Conservation (phyloP, 2,113 vertebrate genomes). For the Rattus rattus region DNA sequence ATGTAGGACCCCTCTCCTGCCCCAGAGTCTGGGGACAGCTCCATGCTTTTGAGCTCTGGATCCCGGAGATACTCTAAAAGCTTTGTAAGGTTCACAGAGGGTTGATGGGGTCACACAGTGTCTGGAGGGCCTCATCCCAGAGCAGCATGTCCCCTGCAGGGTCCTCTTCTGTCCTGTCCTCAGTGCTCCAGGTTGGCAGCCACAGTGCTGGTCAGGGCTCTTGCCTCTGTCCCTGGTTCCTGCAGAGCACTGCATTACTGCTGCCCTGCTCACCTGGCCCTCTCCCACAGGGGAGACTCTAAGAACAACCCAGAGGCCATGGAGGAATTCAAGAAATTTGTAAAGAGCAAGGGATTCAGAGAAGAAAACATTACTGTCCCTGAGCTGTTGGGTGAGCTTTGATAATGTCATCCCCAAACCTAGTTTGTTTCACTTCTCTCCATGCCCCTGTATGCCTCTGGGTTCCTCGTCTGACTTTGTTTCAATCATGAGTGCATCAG, state of each 20-base stretch:
- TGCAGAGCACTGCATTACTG: background rate
- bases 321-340: constrained; percentile 17
- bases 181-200: too few relatives aligned
- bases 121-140: too few relatives aligned
- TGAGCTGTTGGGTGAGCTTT: background rate
- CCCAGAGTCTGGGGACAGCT: background rate
- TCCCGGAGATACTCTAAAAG: background rate
- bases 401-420: too few relatives aligned
- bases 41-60: fast-evolving
- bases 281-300: background rate
- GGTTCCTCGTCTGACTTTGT: too few relatives aligned
- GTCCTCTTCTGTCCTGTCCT: background rate
- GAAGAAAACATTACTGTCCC: background rate
- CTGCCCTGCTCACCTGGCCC: background rate
- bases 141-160: fast-evolving
- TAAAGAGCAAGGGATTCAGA: background rate
- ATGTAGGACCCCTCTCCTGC: background rate
- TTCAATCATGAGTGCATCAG: background rate
- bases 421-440: background rate
- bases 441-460: background rate
- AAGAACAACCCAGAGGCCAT: background rate
- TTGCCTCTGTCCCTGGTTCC: fast-evolving
- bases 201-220: fast-evolving
- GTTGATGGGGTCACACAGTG: background rate
- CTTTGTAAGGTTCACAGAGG: background rate